phyloP scores from a whole-genome alignment of 1,140 invertebrate species.

The Drosophila pseudoananassae region DNA sequence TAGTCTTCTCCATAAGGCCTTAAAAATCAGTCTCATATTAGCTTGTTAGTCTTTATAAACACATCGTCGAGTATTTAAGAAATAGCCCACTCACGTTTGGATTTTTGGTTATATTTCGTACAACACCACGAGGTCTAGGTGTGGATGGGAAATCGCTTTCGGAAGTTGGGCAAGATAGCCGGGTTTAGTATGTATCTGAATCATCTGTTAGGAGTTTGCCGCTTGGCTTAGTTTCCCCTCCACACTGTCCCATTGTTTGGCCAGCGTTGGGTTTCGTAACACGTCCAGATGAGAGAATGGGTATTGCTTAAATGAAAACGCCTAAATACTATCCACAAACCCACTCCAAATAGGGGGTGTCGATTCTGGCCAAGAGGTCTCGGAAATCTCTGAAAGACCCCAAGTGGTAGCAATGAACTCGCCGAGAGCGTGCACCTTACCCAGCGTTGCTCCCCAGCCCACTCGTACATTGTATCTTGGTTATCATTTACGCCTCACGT shows the following conservation, averaged over 20 bases:
- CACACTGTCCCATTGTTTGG: constrained; percentile 49
- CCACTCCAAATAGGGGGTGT: too few relatives aligned
- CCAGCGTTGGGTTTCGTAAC: constrained; percentile 35
- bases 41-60: constrained; percentile 14
- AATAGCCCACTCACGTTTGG: constrained; percentile 25
- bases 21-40: constrained; percentile 9
- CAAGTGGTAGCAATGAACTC: constrained; percentile 67
- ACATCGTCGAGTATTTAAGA: constrained; percentile 7
- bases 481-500: constrained; percentile 79
- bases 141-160: constrained; percentile 56
- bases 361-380: constrained; percentile 15
- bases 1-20: background rate
- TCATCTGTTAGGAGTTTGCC: constrained; percentile 39
- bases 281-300: constrained; percentile 28
- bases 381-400: constrained; percentile 11
- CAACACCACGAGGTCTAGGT: constrained; percentile 29
- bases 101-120: background rate
- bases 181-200: constrained; percentile 41
- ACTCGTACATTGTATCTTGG: constrained; percentile 11
- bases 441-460: constrained; percentile 6
- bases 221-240: constrained; percentile 39
- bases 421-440: constrained; percentile 11
- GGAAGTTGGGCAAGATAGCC: constrained; percentile 63
- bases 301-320: constrained; percentile 41
- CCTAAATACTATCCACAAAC: background rate